Percentiles rank a stretch among this genome's conserved stretches.
These are phyloP conservation scores for Falcaria lacertinaria DNA, from an alignment of 2,888 invertebrate species.

Conservation along the genomic window DNA sequence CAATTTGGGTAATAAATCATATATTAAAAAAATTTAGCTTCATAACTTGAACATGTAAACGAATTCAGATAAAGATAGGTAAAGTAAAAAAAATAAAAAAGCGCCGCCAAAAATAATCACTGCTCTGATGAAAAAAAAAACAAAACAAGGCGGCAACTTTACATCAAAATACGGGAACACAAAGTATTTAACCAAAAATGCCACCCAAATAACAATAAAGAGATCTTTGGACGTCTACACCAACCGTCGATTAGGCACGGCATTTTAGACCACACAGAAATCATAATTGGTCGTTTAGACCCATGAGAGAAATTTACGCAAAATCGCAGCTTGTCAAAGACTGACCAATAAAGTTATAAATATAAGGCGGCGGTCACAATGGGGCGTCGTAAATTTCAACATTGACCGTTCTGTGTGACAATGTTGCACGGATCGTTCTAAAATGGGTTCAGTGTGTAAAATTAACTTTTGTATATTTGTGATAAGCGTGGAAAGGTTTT, in stretches of 20 bases:
- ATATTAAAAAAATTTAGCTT: too few species aligned
- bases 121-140: not conserved
- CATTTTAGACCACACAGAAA: slow-evolving; percentile 37
- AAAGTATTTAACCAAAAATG: slow-evolving; percentile 10
- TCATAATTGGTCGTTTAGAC: slow-evolving; percentile 28
- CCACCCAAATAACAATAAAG: slow-evolving; percentile 33
- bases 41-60: too few species aligned
- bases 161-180: slow-evolving; percentile 8
- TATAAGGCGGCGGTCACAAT: slow-evolving; percentile 45
- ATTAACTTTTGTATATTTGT: not conserved
- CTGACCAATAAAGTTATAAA: slow-evolving; percentile 58
- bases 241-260: slow-evolving; percentile 35
- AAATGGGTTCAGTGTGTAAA: slow-evolving; percentile 24
- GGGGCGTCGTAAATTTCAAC: slow-evolving; percentile 63
- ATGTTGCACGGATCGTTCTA: slow-evolving; percentile 40
- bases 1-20: too few species aligned
- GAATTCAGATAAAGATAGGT: too few species aligned
- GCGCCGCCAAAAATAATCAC: not conserved
- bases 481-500: not conserved
- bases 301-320: slow-evolving; percentile 31
- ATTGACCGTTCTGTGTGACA: slow-evolving; percentile 47
- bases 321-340: slow-evolving; percentile 34
- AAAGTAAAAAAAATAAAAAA: not conserved
- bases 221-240: slow-evolving; percentile 33
- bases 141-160: not conserved